phyloP scores from a whole-genome alignment of 2,888 invertebrate genomes.

The Clunio marinus region DNA sequence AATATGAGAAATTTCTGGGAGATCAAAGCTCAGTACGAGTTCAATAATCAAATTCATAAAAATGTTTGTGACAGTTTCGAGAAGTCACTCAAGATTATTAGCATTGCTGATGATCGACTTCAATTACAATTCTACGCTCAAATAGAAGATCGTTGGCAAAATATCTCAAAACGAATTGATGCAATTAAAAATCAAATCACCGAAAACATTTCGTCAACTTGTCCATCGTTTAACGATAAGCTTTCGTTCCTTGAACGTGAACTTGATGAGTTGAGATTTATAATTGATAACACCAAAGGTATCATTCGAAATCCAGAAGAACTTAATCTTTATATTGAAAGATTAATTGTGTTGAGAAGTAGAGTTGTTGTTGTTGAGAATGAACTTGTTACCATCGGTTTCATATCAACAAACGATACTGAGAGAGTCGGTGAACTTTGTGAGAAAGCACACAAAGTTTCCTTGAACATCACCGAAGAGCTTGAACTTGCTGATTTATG shows the following conservation, averaged over 20 bases:
- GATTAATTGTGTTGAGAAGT: slow-evolving; percentile 70
- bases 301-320: slow-evolving; percentile 81
- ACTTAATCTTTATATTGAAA: slow-evolving; percentile 72
- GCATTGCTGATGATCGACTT: slow-evolving; percentile 77
- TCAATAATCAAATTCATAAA: slow-evolving; percentile 70
- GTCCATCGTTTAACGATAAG: slow-evolving; percentile 70
- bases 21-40: slow-evolving; percentile 79
- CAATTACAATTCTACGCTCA: slow-evolving; percentile 75
- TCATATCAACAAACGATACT: slow-evolving; percentile 65
- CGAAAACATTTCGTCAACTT: slow-evolving; percentile 66
- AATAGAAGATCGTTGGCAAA: slow-evolving; percentile 71
- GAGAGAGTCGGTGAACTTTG: slow-evolving; percentile 71
- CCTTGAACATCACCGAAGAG: slow-evolving; percentile 70
- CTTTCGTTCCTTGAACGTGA: slow-evolving; percentile 71
- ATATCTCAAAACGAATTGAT: slow-evolving; percentile 60
- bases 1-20: slow-evolving; percentile 85
- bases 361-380: slow-evolving; percentile 75
- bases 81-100: slow-evolving; percentile 70
- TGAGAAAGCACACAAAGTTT: slow-evolving; percentile 65
- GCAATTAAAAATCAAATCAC: slow-evolving; percentile 64
- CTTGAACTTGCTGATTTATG: slow-evolving; percentile 68
- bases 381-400: slow-evolving; percentile 69
- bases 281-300: slow-evolving; percentile 68
- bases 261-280: slow-evolving; percentile 65
- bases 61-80: slow-evolving; percentile 71